Evolutionary conservation across 2,888 invertebrate genomes (phyloP), one percentile per base, ranked within the genome.

Genomic region (Watsonalla cultraria): DNA sequence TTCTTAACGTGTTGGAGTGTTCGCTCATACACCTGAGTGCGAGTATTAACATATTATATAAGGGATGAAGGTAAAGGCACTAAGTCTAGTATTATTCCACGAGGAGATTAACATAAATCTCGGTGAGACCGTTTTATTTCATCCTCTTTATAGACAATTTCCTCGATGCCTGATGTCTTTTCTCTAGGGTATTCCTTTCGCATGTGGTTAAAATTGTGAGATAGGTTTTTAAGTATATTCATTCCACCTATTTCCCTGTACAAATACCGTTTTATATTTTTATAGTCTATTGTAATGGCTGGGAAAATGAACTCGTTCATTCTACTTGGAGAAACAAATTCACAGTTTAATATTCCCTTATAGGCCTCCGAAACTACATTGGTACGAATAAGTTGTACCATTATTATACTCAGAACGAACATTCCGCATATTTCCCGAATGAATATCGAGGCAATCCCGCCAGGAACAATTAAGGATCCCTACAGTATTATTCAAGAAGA

Each of bases 381-480:
- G 64, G 61, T 67, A 65, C 56, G 59, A 64, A 65, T 59, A 61
- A 58, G 58, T 61, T 57, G 57, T 53, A 48, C 60, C 71, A 74
- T 81, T 79, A 77, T 77, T 69, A 73, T 71, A 76, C 75, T 72
- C 66, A 58, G 61, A 73, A 70, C 74, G 69, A 72, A 71, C 72
- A 72, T 70, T 70, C 68, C 70, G 72, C 74, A 80, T 81, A 81
- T 74, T 73, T 77, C 70, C 72, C 70, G 74, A 75, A 80, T 79
- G 73, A 79, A 78, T 78, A 77, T 75, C 70, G 69, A 68, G 68
- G 67, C 68, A 73, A 76, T 78, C 76, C 78, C 77, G 72, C 66
- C 75, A 76, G 76, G 67, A 78, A 78, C 79, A 74, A 74, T 80
- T 80, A 73, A 72, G 77, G 75, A 77, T 77, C 73, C 72, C 77